These are phyloP conservation scores for Acanthosepion pharaonis DNA, from an alignment of 2,888 invertebrate genomes.

Conservation along the genomic window DNA sequence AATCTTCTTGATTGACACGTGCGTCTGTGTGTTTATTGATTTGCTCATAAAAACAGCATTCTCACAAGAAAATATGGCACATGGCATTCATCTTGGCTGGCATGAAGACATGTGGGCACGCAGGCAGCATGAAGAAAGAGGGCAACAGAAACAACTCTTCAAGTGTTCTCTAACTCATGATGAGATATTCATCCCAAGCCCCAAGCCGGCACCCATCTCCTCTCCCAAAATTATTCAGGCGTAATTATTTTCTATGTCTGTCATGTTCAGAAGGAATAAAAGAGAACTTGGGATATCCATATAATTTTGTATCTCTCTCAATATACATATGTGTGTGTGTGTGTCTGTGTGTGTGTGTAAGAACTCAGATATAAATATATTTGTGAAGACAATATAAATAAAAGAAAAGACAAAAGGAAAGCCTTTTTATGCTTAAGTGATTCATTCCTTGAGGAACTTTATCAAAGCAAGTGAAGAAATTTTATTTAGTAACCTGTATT, in stretches of 20 bases:
- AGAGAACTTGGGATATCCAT: too few species aligned
- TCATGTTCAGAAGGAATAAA: neutral
- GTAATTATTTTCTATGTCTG: neutral
- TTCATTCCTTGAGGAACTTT: too few species aligned
- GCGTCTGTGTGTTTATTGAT: neutral
- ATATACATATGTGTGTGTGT: too few species aligned
- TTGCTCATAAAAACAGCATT: neutral
- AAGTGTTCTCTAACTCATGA: neutral
- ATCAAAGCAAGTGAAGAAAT: too few species aligned
- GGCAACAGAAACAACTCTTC: neutral
- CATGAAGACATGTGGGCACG: neutral
- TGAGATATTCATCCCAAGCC: neutral
- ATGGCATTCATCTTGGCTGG: neutral
- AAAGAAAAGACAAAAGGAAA: too few species aligned
- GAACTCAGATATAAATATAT: too few species aligned
- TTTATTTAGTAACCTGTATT: too few species aligned
- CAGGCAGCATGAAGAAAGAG: neutral
- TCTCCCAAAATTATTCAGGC: neutral
- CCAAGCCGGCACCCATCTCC: neutral
- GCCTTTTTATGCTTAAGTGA: too few species aligned
- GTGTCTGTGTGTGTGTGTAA: too few species aligned
- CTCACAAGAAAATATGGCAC: neutral
- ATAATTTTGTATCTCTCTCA: too few species aligned
- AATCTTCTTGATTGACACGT: conserved; percentile 33
- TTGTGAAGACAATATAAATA: too few species aligned